Conservation (phyloP, 2,797 vertebrate genomes). For the Mormyrus hasselquistii region DNA sequence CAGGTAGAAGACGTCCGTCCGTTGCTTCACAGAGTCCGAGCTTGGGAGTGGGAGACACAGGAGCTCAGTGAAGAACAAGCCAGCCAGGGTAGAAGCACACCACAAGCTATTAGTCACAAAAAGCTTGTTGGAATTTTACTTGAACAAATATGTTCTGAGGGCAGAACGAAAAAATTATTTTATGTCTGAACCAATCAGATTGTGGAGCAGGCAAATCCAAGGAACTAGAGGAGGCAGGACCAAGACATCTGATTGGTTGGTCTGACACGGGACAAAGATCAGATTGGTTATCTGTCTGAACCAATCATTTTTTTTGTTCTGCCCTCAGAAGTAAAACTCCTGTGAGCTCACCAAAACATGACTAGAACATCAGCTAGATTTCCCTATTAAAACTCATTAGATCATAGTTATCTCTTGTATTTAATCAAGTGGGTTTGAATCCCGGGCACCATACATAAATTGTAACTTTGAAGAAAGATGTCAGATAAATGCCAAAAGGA, state of each 20-base stretch:
- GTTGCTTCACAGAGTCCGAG: conserved; percentile 91
- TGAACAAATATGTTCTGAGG: background rate
- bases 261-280: background rate
- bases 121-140: background rate
- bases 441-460: background rate
- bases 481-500: background rate
- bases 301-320: background rate
- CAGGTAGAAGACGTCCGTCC: conserved; percentile 91
- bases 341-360: background rate
- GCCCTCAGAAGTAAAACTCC: background rate
- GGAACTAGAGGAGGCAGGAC: background rate
- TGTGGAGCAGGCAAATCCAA: background rate
- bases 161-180: background rate
- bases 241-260: background rate
- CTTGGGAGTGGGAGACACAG: conserved; percentile 49
- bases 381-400: background rate
- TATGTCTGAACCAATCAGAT: background rate
- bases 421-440: background rate
- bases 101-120: background rate
- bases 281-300: background rate
- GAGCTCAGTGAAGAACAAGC: background rate
- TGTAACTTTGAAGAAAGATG: background rate
- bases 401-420: background rate
- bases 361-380: background rate
- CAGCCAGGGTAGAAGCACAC: background rate